Base-by-base conservation (phyloP, 2,113 vertebrate species). In the Plectropomus leopardus region DNA sequence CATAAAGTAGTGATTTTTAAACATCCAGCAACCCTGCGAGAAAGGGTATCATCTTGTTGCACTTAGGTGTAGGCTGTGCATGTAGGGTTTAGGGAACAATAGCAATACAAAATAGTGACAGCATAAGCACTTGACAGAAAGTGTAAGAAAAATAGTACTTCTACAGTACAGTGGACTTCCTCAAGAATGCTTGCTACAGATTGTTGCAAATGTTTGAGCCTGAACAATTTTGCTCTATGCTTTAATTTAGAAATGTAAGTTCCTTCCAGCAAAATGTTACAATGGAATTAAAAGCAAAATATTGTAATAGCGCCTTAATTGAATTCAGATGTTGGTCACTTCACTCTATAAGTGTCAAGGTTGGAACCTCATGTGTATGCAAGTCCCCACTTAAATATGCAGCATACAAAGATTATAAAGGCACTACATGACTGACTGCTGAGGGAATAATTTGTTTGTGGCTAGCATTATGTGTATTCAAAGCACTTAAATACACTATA, bases 381-480 rank as follows among this genome's bases (percentile, higher is more conserved):
- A 30, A 64, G 16, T 16, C 42, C 7, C 9, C 15, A 48, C 16
- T 63, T 32, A 47, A 47, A 36, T 21, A 44, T 69, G 36, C 9
- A 40, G 19, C 0, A 0, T 30, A 45, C 32, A 14, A n/a, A 53
- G 11, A 54, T 66, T 61, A 61, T 24, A 67, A 65, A 64, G 19
- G 19, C 11, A 40, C 4, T 8, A 19, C 40, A 5, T 16, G 28
- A 4, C 5, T 32, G 32, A 60, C 24, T 60, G 9, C n/a, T n/a
- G 5, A 24, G 23, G 28, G 51, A 65, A 65, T 60, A 58, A 70
- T 50, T 10, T 40, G 44, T 74, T 76, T 40, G 28, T 54, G 13
- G 26, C 10, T 17, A 64, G 15, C 47, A n/a, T n/a, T n/a, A n/a
- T n/a, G n/a, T n/a, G 28, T 13, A 53, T 71, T 64, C 21, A 70